Evolutionary conservation across 2,888 invertebrate genomes (phyloP), one percentile per base, ranked within the genome.

Genomic region (Apotomis betuletana): DNA sequence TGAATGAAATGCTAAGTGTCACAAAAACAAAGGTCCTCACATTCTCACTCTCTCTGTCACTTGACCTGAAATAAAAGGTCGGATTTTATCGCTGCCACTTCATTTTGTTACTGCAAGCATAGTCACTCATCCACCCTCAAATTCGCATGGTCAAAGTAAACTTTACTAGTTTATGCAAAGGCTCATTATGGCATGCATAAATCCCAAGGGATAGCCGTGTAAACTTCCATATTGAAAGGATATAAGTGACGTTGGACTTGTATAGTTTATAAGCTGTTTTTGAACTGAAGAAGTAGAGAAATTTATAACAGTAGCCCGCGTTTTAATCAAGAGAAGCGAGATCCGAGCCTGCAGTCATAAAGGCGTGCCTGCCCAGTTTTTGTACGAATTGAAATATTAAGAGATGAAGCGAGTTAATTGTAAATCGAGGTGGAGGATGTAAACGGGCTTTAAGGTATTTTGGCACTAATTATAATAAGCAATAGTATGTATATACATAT

Each of bases 331-430:
- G 38, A 41, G 54, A 54, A 15, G 41, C 60, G 58, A 36, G 49
- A 36, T 12, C 52, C 49, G 41, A 41, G 54, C 54, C 54, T 55
- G 55, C 54, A 36, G 55, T 36, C 55, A 55, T 64, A 54, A 54
- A 64, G 52, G 15, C 15, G 10, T 44, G 64, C 55, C 64, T 44
- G 64, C 55, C 64, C 44, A 55, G 13, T 58, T 9, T 59, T 67
- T 58, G 46, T 67, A 67, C 58, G 58, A 59, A 58, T 58, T 58
- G 51, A 59, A 67, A 67, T 59, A 67, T 58, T 67, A 58, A 67
- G 36, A 67, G 58, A 51, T 67, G 67, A 67, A 67, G 13, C 13
- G 49, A 49, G 13, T 65, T 38, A 38, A 38, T 10, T 44, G 41
- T 3, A 52, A 15, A 27, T 36, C 54, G 54, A 46, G 49, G 6